Evolutionary conservation across 2,113 vertebrate species (phyloP).

Genomic region (Dicrurus megarhynchus): DNA sequence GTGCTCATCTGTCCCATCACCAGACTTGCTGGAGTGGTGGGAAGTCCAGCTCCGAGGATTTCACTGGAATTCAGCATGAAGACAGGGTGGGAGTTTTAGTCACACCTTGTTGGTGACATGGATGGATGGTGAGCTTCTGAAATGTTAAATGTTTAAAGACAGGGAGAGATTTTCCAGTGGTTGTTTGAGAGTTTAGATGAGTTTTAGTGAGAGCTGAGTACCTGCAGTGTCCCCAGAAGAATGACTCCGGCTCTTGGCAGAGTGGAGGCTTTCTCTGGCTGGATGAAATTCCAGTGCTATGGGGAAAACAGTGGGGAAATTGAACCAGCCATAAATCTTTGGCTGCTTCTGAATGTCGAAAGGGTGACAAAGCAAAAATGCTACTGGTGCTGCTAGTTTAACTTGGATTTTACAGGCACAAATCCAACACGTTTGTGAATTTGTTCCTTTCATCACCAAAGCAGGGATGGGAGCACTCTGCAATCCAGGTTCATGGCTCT

Average conservation of each 20-base stretch:
- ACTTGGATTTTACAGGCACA: slow-evolving; percentile 12
- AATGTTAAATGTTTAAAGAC: background rate
- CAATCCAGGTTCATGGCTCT: background rate
- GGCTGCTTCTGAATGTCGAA: background rate
- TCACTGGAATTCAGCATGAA: background rate
- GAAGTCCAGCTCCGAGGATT: background rate
- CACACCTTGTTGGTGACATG: accelerated
- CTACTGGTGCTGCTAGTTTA: background rate
- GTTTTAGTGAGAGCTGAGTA: background rate
- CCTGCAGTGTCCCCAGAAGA: background rate
- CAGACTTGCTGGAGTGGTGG: background rate
- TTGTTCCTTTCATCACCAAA: background rate
- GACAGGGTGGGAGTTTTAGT: background rate
- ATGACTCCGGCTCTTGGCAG: background rate
- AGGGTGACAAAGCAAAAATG: slow-evolving; percentile 16
- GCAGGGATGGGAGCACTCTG: background rate
- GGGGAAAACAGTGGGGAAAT: background rate
- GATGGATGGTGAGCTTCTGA: background rate
- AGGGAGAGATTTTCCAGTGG: background rate
- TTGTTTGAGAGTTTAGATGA: background rate
- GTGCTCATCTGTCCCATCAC: background rate
- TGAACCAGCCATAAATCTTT: background rate
- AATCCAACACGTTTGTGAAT: background rate
- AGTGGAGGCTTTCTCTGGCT: background rate
- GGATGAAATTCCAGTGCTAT: background rate